A percentile compares a stretch with the other conserved stretches of the same genome.
Evolutionary conservation across 2,797 vertebrate species (phyloP).

Genomic region (Monodelphis domestica): DNA sequence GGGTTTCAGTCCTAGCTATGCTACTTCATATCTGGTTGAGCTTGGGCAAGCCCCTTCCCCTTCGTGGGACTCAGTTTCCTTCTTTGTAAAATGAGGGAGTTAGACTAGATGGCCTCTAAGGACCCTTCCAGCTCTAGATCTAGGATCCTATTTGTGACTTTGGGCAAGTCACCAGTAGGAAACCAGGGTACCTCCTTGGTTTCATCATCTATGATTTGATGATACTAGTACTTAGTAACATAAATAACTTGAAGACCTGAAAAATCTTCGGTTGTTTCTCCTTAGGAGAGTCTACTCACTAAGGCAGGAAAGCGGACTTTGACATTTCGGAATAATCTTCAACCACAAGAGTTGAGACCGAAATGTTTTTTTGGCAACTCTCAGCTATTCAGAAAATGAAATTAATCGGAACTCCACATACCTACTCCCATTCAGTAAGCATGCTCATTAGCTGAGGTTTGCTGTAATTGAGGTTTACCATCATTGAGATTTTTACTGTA

Average conservation of each 20-base stretch:
- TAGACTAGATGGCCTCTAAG: background rate
- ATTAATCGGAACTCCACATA: background rate
- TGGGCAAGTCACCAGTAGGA: background rate
- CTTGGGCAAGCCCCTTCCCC: background rate
- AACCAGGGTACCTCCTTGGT: background rate
- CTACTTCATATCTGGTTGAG: background rate
- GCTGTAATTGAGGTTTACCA: background rate
- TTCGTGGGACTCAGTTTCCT: background rate
- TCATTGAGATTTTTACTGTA: slow-evolving; percentile 1
- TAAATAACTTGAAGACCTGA: background rate
- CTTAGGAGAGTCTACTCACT: slow-evolving; percentile 42
- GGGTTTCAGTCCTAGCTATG: background rate
- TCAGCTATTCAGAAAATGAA: slow-evolving; percentile 23
- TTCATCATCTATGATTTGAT: background rate
- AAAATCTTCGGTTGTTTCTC: background rate
- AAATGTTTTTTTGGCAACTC: slow-evolving; percentile 49
- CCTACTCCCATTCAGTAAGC: background rate
- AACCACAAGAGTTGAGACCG: slow-evolving; percentile 26
- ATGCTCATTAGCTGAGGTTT: background rate
- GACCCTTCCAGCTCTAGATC: background rate
- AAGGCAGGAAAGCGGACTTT: slow-evolving; percentile 32
- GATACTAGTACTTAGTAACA: background rate
- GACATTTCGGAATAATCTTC: slow-evolving; percentile 56
- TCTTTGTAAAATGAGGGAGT: background rate
- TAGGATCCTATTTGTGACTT: background rate